These are phyloP conservation scores for Petrolisthes manimaculis DNA, from an alignment of 2,888 invertebrate genomes.

Conservation along the genomic window DNA sequence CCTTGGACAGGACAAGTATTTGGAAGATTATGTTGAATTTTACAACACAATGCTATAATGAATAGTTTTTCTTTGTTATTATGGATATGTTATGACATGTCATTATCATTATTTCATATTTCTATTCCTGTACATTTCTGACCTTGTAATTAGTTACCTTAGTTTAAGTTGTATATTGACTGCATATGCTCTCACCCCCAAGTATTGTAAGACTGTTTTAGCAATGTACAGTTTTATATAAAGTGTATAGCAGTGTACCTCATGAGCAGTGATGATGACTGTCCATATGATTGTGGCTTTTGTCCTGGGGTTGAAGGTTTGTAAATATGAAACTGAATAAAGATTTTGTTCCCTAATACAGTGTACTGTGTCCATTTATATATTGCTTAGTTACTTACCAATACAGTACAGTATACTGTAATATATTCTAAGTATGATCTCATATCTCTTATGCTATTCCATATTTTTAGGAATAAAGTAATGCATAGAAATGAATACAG, in stretches of 20 bases:
- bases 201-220: neutral
- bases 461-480: too few species aligned
- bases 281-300: neutral
- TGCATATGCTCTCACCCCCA: neutral
- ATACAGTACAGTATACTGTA: too few species aligned
- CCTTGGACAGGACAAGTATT: neutral
- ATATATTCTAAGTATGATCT: too few species aligned
- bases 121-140: neutral
- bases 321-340: conserved; percentile 13
- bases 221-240: conserved; percentile 10
- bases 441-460: too few species aligned
- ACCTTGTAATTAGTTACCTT: neutral
- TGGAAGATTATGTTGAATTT: neutral
- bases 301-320: conserved; percentile 10
- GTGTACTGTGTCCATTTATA: neutral
- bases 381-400: neutral
- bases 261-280: neutral
- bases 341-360: conserved; percentile 7
- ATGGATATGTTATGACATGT: neutral
- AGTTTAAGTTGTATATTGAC: conserved; percentile 8
- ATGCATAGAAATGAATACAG: too few species aligned
- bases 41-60: neutral
- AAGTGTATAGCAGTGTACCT: neutral
- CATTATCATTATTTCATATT: neutral
- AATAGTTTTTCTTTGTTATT: neutral